These are phyloP conservation scores for Lacanobia wlatinum DNA, from an alignment of 2,888 invertebrate species.

Conservation along the genomic window DNA sequence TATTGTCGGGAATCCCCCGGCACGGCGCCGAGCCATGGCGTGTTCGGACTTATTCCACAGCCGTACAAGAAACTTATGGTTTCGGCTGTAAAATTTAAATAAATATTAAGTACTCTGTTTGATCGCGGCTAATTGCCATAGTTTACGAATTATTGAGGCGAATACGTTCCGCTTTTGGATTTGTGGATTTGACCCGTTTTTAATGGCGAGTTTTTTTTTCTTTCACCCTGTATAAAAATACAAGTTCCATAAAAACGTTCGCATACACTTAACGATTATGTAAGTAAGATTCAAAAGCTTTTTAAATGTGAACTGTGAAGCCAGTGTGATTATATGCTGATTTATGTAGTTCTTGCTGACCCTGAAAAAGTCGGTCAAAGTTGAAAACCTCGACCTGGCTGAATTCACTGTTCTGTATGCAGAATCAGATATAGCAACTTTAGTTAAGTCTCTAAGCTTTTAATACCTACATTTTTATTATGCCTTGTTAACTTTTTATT, in stretches of 20 bases:
- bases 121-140: slow-evolving; percentile 73
- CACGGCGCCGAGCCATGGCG: slow-evolving; percentile 74
- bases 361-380: slow-evolving; percentile 48
- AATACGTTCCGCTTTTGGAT: slow-evolving; percentile 48
- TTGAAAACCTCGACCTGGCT: slow-evolving; percentile 41
- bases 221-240: not conserved
- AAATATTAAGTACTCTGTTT: slow-evolving; percentile 73
- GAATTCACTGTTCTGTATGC: slow-evolving; percentile 31
- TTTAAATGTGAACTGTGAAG: slow-evolving; percentile 4
- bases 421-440: slow-evolving; percentile 28
- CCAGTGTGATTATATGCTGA: slow-evolving; percentile 19
- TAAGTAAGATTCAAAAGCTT: slow-evolving; percentile 2
- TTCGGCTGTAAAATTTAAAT: slow-evolving; percentile 79
- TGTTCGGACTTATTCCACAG: slow-evolving; percentile 76
- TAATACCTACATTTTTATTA: not conserved
- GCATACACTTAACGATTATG: not conserved
- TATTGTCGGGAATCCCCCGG: slow-evolving; percentile 76
- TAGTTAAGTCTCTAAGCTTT: slow-evolving; percentile 5
- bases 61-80: slow-evolving; percentile 79
- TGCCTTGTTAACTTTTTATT: not conserved
- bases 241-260: not conserved
- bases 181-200: slow-evolving; percentile 6
- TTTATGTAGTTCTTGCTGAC: slow-evolving; percentile 36
- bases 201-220: not conserved
- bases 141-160: slow-evolving; percentile 64